Conservation (phyloP, 2,797 vertebrate species). For the Myripristis jacobus region DNA sequence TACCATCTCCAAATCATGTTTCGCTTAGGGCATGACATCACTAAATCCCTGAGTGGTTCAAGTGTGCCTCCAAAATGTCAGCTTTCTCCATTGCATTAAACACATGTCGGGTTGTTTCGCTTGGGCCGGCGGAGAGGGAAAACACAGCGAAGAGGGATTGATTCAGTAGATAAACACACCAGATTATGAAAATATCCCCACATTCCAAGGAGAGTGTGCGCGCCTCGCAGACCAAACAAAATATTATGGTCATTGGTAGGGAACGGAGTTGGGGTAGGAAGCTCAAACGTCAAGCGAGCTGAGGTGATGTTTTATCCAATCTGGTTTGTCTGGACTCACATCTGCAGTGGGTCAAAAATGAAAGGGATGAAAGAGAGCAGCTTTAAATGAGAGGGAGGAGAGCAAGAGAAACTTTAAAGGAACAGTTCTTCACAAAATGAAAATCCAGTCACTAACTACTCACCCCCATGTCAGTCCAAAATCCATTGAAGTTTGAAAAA, state of each 20-base stretch:
- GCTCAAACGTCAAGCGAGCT: neutral
- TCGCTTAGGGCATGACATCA: slow-evolving; percentile 46
- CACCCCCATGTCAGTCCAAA: too few relatives aligned
- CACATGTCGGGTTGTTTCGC: slow-evolving; percentile 41
- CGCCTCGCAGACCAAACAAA: slow-evolving; percentile 48
- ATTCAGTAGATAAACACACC: slow-evolving; percentile 59
- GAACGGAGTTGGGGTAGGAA: slow-evolving; percentile 12
- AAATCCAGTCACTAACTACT: too few relatives aligned
- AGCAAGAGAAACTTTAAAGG: neutral
- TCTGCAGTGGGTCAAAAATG: neutral
- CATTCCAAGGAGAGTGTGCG: slow-evolving; percentile 44
- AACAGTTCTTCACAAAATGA: too few relatives aligned
- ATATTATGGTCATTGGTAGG: slow-evolving; percentile 46
- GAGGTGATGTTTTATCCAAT: neutral
- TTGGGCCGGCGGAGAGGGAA: slow-evolving; percentile 36
- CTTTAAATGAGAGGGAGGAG: neutral
- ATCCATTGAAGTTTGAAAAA: too few relatives aligned
- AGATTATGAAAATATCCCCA: slow-evolving; percentile 58
- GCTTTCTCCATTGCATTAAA: slow-evolving; percentile 41
- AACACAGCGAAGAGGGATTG: slow-evolving; percentile 36
- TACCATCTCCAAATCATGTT: neutral
- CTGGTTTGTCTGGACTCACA: neutral
- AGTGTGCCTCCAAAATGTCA: slow-evolving; percentile 31
- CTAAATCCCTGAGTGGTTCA: slow-evolving; percentile 30
- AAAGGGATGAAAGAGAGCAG: slow-evolving; percentile 16